Evolutionary conservation across 1,140 invertebrate genomes (phyloP).

Genomic region (Oscheius sp.): DNA sequence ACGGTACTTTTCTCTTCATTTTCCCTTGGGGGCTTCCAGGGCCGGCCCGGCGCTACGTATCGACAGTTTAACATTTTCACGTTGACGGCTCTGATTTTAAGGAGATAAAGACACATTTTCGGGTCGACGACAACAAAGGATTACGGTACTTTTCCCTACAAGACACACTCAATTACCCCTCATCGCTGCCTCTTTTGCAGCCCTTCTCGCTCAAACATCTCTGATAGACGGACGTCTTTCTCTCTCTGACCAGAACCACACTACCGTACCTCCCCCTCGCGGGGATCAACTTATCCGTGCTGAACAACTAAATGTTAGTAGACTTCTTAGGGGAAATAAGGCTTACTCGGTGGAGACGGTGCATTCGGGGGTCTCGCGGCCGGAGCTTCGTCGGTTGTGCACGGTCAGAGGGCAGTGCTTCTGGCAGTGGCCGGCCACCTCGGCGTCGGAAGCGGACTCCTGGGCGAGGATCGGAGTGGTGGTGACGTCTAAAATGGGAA

Average conservation of each 20-base stretch:
- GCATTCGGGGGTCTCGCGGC: slow-evolving; percentile 21
- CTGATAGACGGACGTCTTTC: not conserved
- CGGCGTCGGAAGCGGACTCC: not conserved
- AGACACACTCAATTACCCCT: no score
- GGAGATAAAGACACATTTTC: no score
- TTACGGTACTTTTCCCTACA: no score
- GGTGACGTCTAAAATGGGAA: no score
- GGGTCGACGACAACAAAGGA: no score
- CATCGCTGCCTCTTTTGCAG: no score
- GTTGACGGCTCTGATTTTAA: no score
- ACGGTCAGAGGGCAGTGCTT: slow-evolving; percentile 38
- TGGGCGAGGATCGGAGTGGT: not conserved
- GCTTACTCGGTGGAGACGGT: slow-evolving; percentile 19
- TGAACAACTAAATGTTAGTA: not conserved
- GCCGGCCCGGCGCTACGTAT: no score
- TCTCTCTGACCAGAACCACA: not conserved
- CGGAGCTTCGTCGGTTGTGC: slow-evolving; percentile 8
- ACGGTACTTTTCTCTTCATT: no score
- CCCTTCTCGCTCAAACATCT: not conserved
- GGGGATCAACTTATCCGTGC: not conserved
- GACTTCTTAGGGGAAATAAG: not conserved
- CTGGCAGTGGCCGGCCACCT: slow-evolving; percentile 32
- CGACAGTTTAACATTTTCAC: no score
- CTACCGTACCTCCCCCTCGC: not conserved
- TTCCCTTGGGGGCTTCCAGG: no score